These are phyloP conservation scores for Vespertilio murinus DNA, from an alignment of 2,797 vertebrate genomes.

Conservation along the genomic window DNA sequence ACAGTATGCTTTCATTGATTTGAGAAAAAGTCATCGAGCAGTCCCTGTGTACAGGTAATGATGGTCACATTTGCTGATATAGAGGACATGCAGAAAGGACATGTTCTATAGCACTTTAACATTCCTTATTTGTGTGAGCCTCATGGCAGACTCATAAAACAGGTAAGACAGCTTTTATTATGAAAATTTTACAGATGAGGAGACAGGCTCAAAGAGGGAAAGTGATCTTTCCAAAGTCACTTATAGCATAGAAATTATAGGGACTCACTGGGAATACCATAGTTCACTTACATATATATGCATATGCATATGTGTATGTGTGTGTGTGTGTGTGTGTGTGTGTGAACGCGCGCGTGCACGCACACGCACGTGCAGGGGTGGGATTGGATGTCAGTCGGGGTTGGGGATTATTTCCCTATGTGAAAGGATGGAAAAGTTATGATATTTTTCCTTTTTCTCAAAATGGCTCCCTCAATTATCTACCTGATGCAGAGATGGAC, in stretches of 20 bases:
- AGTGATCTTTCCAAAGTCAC: background rate
- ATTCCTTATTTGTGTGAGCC: background rate
- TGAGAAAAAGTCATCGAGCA: slow-evolving; percentile 10
- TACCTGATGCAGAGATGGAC: background rate
- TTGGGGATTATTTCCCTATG: background rate
- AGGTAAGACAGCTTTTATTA: background rate
- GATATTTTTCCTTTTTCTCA: slow-evolving; percentile 32
- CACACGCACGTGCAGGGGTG: background rate
- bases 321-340: background rate
- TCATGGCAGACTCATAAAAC: background rate
- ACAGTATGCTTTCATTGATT: background rate
- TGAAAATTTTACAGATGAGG: slow-evolving; percentile 18
- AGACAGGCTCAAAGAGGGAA: background rate
- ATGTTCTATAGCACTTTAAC: background rate
- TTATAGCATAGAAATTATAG: background rate
- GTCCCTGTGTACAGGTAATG: background rate
- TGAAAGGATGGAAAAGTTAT: background rate
- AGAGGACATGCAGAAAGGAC: background rate
- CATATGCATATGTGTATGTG: background rate
- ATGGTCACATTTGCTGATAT: slow-evolving; percentile 4
- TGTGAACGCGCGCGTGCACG: no score
- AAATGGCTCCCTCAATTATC: background rate
- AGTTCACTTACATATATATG: background rate
- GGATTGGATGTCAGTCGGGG: background rate
- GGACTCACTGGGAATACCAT: background rate